A percentile compares a stretch with the other conserved stretches of the same genome.
phyloP scores from a whole-genome alignment of 2,888 invertebrate species.

The Caenorhabditis sp. region DNA sequence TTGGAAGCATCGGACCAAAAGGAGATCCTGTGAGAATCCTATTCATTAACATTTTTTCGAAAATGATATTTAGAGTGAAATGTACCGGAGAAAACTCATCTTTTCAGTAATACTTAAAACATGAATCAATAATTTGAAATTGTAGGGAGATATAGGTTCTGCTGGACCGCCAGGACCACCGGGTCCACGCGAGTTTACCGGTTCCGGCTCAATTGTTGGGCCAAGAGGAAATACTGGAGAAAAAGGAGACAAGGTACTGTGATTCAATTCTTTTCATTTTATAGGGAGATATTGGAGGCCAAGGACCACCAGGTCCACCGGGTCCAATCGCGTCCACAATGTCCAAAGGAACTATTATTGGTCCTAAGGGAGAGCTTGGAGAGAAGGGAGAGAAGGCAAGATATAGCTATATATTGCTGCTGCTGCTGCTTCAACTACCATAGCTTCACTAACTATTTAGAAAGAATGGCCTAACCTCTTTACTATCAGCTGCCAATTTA shows the following conservation, averaged over 20 bases:
- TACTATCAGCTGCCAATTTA: not conserved
- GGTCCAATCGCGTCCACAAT: constrained; percentile 62
- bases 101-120: constrained; percentile 1
- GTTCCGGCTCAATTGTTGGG: constrained; percentile 65
- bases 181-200: constrained; percentile 68
- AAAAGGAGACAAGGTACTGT: constrained; percentile 67
- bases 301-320: constrained; percentile 66
- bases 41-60: not conserved
- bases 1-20: constrained; percentile 71
- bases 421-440: not conserved
- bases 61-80: not conserved
- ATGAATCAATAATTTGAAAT: constrained; percentile 10
- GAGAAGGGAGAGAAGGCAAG: constrained; percentile 76
- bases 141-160: constrained; percentile 69
- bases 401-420: not conserved
- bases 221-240: constrained; percentile 64
- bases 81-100: not conserved
- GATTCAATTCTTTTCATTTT: constrained; percentile 39
- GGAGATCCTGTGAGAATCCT: constrained; percentile 70
- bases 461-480: not conserved
- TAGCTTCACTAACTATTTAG: not conserved
- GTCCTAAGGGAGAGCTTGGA: constrained; percentile 76
- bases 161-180: constrained; percentile 73
- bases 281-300: constrained; percentile 66
- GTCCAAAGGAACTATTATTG: constrained; percentile 68